A percentile compares a stretch with the other conserved stretches of the same genome.
phyloP scores from a whole-genome alignment of 2,797 vertebrate genomes.

The Anableps anableps region DNA sequence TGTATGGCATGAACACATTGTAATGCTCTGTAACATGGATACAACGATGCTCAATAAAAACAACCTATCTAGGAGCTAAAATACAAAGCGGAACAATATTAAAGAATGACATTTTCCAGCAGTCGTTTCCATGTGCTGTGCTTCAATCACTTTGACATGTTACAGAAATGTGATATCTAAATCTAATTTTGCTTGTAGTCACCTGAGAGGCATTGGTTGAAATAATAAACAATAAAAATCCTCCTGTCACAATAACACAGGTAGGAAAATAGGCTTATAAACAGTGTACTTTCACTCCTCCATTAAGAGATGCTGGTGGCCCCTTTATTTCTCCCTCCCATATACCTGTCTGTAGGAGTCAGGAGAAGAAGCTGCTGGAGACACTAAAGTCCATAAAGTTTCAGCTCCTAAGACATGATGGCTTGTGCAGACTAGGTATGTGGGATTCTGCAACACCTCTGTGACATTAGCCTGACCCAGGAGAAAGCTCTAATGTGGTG shows the following conservation, averaged over 20 bases:
- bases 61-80: background rate
- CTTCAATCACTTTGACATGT: conserved; percentile 22
- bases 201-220: conserved; percentile 7
- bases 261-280: conserved; percentile 1
- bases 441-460: background rate
- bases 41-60: background rate
- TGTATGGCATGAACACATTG: background rate
- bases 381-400: background rate
- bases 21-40: background rate
- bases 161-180: background rate
- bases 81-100: background rate
- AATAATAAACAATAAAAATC: conserved; percentile 10
- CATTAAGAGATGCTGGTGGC: background rate
- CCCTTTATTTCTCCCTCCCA: background rate
- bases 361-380: background rate
- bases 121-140: background rate
- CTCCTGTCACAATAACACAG: background rate
- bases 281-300: background rate
- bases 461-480: background rate
- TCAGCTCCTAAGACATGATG: background rate
- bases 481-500: background rate
- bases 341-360: background rate
- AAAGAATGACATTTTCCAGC: conserved; percentile 6
- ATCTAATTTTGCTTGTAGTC: conserved; percentile 5
- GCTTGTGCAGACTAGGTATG: background rate